Evolutionary conservation across 2,888 invertebrate genomes (phyloP).

Genomic region (Tribolium freemani): DNA sequence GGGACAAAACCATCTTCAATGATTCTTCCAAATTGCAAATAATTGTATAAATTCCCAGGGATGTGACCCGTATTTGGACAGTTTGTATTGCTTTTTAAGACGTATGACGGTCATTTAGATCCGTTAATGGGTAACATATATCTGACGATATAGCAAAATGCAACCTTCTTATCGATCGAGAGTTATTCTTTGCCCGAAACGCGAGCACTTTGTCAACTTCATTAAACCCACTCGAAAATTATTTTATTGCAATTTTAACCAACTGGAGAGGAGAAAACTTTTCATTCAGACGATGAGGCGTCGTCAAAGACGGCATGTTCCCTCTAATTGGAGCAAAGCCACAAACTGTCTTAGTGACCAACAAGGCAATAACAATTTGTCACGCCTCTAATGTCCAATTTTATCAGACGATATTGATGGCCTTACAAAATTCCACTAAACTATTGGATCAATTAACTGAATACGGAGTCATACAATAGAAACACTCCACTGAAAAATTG

Average conservation of each 20-base stretch:
- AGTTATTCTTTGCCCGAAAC: slow-evolving; percentile 30
- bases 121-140: slow-evolving; percentile 44
- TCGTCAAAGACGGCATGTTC: not conserved
- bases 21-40: slow-evolving; percentile 43
- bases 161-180: slow-evolving; percentile 35
- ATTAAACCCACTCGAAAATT: not conserved
- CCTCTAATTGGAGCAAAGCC: not conserved
- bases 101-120: slow-evolving; percentile 55
- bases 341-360: not conserved
- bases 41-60: slow-evolving; percentile 52
- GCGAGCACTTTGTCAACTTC: slow-evolving; percentile 41
- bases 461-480: not conserved
- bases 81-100: slow-evolving; percentile 55
- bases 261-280: not conserved
- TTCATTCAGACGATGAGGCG: not conserved
- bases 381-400: not conserved
- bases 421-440: not conserved
- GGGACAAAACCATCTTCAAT: not conserved
- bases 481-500: not conserved
- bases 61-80: slow-evolving; percentile 56
- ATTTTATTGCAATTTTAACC: not conserved
- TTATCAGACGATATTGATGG: not conserved
- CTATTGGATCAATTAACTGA: not conserved
- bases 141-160: slow-evolving; percentile 37
- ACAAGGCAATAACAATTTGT: not conserved